phyloP scores from a whole-genome alignment of 2,113 vertebrate genomes.

The Sterrhoptilus dennistouni region DNA sequence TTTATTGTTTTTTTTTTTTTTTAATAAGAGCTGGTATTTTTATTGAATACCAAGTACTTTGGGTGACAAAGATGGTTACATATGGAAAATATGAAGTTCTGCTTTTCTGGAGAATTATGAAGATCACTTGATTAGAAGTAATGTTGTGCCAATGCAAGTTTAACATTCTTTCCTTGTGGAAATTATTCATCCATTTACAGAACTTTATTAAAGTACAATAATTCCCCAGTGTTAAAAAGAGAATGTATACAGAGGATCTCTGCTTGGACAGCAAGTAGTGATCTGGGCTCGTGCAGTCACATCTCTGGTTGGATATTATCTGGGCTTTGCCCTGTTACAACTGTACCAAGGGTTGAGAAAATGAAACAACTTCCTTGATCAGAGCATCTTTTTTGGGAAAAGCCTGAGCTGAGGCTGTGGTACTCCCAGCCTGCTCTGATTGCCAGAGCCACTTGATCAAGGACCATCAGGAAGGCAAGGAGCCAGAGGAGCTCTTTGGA shows the following conservation, averaged over 20 bases:
- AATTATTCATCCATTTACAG: background rate
- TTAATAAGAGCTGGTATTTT: conserved; percentile 40
- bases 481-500: background rate
- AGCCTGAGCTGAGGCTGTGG: accelerated
- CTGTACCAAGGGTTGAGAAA: background rate
- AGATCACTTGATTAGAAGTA: conserved; percentile 6
- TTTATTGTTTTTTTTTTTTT: background rate
- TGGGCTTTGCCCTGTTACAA: background rate
- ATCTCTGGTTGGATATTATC: background rate
- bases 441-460: background rate
- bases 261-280: background rate
- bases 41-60: conserved; percentile 38
- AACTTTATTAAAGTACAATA: background rate
- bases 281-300: background rate
- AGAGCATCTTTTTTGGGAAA: background rate
- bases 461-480: background rate
- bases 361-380: accelerated
- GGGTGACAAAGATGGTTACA: conserved; percentile 28
- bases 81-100: conserved; percentile 40
- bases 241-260: background rate
- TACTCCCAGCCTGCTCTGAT: background rate
- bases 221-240: background rate
- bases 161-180: conserved; percentile 20
- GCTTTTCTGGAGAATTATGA: conserved; percentile 4
- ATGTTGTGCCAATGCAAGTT: background rate